A percentile compares a stretch with the other conserved stretches of the same genome.
Evolutionary conservation across 2,888 invertebrate species (phyloP).

Genomic region (Apamea epomidion): DNA sequence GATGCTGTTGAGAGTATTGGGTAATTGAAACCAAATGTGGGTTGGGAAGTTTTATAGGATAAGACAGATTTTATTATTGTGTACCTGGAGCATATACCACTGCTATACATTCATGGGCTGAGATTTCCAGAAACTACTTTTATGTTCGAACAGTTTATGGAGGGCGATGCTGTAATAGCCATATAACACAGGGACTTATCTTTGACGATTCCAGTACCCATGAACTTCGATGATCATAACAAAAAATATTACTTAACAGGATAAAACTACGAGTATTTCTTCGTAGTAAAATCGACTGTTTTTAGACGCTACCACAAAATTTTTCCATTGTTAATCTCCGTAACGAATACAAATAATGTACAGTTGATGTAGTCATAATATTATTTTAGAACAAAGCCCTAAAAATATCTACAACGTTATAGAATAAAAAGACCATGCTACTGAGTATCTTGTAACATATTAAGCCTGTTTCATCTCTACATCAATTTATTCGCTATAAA

Average conservation of each 20-base stretch:
- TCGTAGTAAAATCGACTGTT: conserved; percentile 22
- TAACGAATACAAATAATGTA: conserved; percentile 34
- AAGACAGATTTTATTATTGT: conserved; percentile 27
- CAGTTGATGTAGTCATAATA: conserved; percentile 38
- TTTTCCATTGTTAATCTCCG: conserved; percentile 26
- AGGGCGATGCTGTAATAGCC: neutral
- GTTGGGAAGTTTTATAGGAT: conserved; percentile 9
- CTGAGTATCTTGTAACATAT: conserved; percentile 50
- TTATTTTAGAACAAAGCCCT: conserved; percentile 41
- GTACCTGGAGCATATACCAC: neutral
- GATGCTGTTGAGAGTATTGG: conserved; percentile 27
- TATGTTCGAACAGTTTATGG: neutral
- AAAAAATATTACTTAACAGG: conserved; percentile 8
- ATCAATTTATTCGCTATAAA: conserved; percentile 80
- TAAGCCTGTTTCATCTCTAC: conserved; percentile 62
- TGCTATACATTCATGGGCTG: neutral
- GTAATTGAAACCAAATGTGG: conserved; percentile 22
- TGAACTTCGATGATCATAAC: neutral
- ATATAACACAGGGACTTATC: neutral
- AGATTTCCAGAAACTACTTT: conserved; percentile 4
- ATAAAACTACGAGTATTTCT: neutral
- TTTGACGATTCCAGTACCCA: neutral
- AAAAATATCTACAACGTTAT: conserved; percentile 34
- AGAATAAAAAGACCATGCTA: conserved; percentile 31
- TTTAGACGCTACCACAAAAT: conserved; percentile 15